phyloP scores from a whole-genome alignment of 2,113 vertebrate genomes.

The Choloepus hoffmanni region DNA sequence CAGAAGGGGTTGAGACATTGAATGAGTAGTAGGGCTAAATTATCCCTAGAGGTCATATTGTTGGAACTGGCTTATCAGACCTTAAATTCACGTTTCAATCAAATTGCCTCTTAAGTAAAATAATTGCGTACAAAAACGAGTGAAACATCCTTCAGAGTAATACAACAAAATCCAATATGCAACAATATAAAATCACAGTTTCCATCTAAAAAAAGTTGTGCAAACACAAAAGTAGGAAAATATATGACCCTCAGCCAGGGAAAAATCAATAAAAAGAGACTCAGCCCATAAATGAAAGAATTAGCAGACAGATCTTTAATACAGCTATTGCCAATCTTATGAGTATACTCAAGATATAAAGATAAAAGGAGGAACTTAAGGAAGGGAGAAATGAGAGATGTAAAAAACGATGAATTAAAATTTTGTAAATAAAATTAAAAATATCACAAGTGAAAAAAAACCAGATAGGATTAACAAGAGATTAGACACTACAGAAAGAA shows the following conservation, averaged over 20 bases:
- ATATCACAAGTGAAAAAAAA: not conserved
- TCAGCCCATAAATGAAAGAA: not conserved
- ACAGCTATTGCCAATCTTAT: not conserved
- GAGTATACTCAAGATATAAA: not conserved
- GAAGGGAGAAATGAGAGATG: not conserved
- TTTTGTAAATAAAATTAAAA: not conserved
- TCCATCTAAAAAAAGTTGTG: not conserved
- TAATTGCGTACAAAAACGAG: not conserved
- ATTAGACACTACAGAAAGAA: not conserved
- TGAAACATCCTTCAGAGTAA: not conserved
- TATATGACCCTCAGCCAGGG: not conserved
- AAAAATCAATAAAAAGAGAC: not conserved
- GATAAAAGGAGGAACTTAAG: not conserved
- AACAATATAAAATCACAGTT: not conserved
- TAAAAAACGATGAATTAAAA: not conserved
- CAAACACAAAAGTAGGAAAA: not conserved
- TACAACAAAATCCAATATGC: not conserved
- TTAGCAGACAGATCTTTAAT: not conserved
- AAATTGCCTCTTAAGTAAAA: not conserved
- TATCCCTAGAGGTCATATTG: not conserved
- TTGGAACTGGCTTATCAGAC: not conserved
- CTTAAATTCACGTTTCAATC: not conserved
- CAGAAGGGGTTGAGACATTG: not conserved
- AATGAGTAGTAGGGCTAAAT: not conserved
- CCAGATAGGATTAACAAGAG: not conserved